These are phyloP conservation scores for Poeciliopsis occidentalis DNA, from an alignment of 2,113 vertebrate species.

Conservation along the genomic window DNA sequence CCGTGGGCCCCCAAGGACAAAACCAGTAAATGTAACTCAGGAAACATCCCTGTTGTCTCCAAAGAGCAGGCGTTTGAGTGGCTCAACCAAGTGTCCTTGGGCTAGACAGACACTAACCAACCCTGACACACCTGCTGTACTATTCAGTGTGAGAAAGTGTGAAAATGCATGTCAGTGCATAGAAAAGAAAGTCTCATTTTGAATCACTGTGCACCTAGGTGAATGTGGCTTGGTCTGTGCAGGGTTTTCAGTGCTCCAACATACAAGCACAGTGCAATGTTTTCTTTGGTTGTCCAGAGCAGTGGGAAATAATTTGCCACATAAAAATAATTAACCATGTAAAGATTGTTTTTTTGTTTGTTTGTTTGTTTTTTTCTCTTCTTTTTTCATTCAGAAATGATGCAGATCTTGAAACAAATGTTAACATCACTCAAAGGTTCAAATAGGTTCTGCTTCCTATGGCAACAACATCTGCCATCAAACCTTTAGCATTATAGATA, in stretches of 20 bases:
- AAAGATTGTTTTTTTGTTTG: no score
- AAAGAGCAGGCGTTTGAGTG: neutral
- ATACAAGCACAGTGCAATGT: neutral
- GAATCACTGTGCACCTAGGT: neutral
- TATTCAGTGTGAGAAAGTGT: no score
- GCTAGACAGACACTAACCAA: neutral
- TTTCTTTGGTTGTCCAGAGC: neutral
- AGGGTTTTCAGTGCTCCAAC: neutral
- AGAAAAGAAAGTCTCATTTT: neutral
- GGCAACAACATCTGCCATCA: no score
- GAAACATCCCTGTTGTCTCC: neutral
- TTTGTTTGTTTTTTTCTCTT: no score
- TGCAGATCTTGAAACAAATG: no score
- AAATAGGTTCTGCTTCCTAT: no score
- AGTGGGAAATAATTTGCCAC: neutral
- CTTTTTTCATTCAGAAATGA: no score
- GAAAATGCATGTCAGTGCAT: neutral
- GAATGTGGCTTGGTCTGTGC: neutral
- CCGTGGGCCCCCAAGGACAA: neutral
- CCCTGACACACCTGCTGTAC: neutral
- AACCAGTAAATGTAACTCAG: slow-evolving; percentile 2
- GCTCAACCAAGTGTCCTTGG: neutral
- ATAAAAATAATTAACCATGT: neutral
- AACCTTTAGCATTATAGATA: no score
- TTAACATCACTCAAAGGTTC: no score